Base-by-base conservation (phyloP, 2,797 vertebrate species). In the Pseudotriccus pelzelni region DNA sequence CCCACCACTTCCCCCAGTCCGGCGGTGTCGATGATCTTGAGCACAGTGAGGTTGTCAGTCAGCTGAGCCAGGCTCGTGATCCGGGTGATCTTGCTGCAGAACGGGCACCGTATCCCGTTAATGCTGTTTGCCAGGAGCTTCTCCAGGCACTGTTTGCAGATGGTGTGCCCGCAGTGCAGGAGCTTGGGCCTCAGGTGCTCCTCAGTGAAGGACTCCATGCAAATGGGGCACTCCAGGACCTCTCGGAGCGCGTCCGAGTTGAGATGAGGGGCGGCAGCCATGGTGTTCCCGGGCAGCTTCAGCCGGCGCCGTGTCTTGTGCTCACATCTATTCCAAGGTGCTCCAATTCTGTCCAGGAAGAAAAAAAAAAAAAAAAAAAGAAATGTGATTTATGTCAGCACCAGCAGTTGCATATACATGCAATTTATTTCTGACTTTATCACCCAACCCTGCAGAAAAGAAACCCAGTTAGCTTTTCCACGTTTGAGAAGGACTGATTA, bases 181-280 rank as follows among this genome's bases (percentile, higher is more conserved):
- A 99, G 98, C 90, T 99, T 99, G 81, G 99, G 99, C 87, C 99
- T 98, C 95, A 99, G 97, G 79, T 99, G 98, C 63, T 99, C 99
- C 96, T 98, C 98, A 3, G 98, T 99, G 97, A 99, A 99, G 56
- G 99, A 99, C 95, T 99, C 99, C 97, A 99, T 98, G 96, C 99
- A 99, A 84, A 99, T 99, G n/a, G 99, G 99, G 92, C 99, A 99
- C 96, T 99, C 99, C 58, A 99, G 97, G 47, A 99, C 99, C 97
- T 99, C 99, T 66, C 99, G 98, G 93, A 99, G 98, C 7, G 99
- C 97, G 19, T 99, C 99, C 2, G 99, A 98, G 97, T 99, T 99
- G 97, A 99, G 97, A n/a, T 98, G 97, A 21, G 98, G 97, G 15
- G 98, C 98, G 2, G 98, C 95, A 17, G 98, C 99, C 99, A 99